Conservation (phyloP, 1,140 invertebrate species). For the Aplysia californica region DNA sequence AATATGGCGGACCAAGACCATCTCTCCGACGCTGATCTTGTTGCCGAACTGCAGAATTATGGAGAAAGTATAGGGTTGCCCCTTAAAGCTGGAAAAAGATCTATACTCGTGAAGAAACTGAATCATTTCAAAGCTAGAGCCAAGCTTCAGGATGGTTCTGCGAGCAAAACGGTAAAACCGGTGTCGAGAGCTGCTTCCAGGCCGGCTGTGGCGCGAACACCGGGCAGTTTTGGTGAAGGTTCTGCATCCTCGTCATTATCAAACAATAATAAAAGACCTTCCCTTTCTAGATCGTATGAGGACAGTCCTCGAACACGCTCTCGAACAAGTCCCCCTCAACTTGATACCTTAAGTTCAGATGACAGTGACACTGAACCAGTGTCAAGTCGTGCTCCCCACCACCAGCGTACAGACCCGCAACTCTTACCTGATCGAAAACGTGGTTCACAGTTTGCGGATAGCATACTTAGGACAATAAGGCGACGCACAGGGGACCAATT, state of each 20-base stretch:
- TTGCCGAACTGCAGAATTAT: constrained; percentile 46
- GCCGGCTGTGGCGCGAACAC: constrained; percentile 31
- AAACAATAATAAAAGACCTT: not conserved
- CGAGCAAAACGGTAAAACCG: not conserved
- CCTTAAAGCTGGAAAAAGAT: constrained; percentile 52
- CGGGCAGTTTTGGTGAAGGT: not conserved
- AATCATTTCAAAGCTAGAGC: constrained; percentile 53
- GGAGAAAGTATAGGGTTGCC: constrained; percentile 55
- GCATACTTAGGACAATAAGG: constrained; percentile 17
- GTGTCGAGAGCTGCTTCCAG: constrained; percentile 44
- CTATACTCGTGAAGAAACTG: constrained; percentile 58
- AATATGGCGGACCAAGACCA: constrained; percentile 54
- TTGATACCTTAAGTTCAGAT: constrained; percentile 26
- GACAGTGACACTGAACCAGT: constrained; percentile 27
- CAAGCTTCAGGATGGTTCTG: constrained; percentile 20
- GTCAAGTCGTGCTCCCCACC: constrained; percentile 13
- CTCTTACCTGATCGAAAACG: not conserved
- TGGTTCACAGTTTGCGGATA: not conserved
- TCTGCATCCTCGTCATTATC: not conserved
- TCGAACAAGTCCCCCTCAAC: not conserved
- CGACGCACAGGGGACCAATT: constrained; percentile 19
- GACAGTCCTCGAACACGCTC: not conserved
- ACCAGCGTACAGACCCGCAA: not conserved
- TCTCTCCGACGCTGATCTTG: constrained; percentile 51
- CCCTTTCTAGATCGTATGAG: not conserved